A percentile compares a stretch with the other conserved stretches of the same genome.
These are phyloP conservation scores for Celastrina argiolus DNA, from an alignment of 2,888 invertebrate species.

Conservation along the genomic window DNA sequence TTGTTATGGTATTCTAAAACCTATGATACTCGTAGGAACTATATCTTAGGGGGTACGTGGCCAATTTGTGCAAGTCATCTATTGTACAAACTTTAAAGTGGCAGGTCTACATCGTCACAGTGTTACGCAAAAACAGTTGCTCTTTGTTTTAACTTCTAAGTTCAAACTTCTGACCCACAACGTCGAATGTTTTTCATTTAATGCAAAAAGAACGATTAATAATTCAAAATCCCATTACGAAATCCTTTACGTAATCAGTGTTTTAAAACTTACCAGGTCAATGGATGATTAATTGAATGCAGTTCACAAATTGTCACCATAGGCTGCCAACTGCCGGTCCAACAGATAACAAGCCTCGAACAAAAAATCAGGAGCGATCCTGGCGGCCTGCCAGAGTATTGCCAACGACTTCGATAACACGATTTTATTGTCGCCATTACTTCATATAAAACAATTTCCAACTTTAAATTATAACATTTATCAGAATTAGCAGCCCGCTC, in stretches of 20 bases:
- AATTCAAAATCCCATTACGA: too few species aligned
- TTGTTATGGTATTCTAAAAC: too few species aligned
- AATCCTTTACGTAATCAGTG: background rate
- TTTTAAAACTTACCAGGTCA: conserved; percentile 7
- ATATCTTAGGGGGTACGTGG: too few species aligned
- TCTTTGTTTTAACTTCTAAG: too few species aligned
- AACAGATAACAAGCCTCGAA: conserved; percentile 11
- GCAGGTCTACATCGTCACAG: too few species aligned
- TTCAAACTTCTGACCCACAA: too few species aligned
- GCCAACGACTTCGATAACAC: background rate
- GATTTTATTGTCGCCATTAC: background rate
- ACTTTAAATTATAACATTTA: background rate
- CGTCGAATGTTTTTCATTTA: too few species aligned
- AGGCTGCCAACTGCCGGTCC: conserved; percentile 11
- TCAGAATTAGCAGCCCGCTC: background rate
- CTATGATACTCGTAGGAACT: too few species aligned
- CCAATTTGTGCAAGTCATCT: too few species aligned
- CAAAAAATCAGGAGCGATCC: background rate
- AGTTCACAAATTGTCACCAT: conserved; percentile 19
- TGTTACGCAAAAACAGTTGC: too few species aligned
- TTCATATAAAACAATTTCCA: background rate
- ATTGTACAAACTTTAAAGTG: too few species aligned
- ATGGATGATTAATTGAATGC: conserved; percentile 1
- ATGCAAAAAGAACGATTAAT: too few species aligned
- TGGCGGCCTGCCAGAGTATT: conserved; percentile 2